Evolutionary conservation across 1,140 invertebrate species (phyloP).

Genomic region (Ctenoplectra terminalis): DNA sequence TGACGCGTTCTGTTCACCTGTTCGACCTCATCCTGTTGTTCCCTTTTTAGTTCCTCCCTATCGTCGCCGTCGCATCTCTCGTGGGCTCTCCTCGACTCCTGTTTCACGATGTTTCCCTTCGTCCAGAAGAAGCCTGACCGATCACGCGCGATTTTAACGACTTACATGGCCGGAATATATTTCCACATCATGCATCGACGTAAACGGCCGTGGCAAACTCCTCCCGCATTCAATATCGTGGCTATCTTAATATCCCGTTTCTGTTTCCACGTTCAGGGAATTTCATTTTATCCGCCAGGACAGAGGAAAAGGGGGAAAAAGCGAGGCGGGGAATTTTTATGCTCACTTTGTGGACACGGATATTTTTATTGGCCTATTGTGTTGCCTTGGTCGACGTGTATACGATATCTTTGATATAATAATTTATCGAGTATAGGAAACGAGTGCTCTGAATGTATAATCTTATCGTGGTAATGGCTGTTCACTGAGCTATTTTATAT

Average conservation of each 20-base stretch:
- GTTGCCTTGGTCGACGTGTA: neutral
- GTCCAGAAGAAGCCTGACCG: neutral
- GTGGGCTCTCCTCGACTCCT: neutral
- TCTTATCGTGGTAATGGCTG: too few species aligned
- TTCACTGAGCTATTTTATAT: too few species aligned
- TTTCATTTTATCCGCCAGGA: neutral
- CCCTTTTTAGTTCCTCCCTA: constrained; percentile 3
- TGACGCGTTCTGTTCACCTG: constrained; percentile 14
- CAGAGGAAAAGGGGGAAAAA: neutral
- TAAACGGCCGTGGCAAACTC: constrained; percentile 8
- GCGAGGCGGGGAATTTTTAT: neutral
- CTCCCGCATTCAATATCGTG: constrained; percentile 29
- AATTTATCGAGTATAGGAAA: neutral
- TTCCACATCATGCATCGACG: constrained; percentile 36
- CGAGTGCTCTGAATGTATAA: neutral
- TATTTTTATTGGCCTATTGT: neutral
- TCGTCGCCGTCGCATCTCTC: neutral
- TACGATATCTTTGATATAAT: neutral
- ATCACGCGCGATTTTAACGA: constrained; percentile 56
- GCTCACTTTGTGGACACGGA: too few species aligned
- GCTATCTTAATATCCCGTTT: constrained; percentile 8
- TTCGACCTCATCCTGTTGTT: neutral
- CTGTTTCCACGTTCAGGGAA: constrained; percentile 1
- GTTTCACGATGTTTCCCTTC: constrained; percentile 19
- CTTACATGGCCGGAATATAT: constrained; percentile 47